Evolutionary conservation across 2,113 vertebrate species (phyloP).

Genomic region (Crotalus helleri): DNA sequence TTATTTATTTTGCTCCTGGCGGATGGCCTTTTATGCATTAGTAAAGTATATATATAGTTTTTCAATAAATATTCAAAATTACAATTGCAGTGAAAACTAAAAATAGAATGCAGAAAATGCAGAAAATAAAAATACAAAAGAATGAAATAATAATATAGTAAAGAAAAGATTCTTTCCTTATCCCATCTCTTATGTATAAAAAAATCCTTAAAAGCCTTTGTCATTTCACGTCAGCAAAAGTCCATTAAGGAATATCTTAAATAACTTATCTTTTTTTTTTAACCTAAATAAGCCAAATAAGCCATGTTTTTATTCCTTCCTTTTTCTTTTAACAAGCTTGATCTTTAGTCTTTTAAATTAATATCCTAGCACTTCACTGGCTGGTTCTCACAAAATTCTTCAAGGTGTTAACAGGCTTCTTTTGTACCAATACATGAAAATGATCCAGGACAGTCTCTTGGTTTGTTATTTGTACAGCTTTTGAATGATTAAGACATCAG

Average conservation of each 20-base stretch:
- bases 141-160: neutral
- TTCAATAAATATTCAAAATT: neutral
- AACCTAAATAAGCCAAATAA: neutral
- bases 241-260: too few species aligned
- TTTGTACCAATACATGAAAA: neutral
- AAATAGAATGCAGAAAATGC: too few species aligned
- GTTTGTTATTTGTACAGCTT: neutral
- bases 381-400: neutral
- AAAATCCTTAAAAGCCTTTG: too few species aligned
- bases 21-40: neutral
- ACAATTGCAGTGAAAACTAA: neutral
- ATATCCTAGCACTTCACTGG: neutral
- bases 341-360: neutral
- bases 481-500: neutral
- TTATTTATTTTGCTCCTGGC: neutral
- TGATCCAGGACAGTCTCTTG: neutral
- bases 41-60: neutral
- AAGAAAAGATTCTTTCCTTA: neutral
- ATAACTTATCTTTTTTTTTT: neutral
- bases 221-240: too few species aligned
- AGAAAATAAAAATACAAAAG: neutral
- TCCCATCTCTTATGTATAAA: too few species aligned
- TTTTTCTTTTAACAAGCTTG: neutral
- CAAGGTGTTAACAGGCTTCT: neutral
- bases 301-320: neutral